These are phyloP conservation scores for Ailurus styani DNA, from an alignment of 2,113 vertebrate genomes.

Conservation along the genomic window DNA sequence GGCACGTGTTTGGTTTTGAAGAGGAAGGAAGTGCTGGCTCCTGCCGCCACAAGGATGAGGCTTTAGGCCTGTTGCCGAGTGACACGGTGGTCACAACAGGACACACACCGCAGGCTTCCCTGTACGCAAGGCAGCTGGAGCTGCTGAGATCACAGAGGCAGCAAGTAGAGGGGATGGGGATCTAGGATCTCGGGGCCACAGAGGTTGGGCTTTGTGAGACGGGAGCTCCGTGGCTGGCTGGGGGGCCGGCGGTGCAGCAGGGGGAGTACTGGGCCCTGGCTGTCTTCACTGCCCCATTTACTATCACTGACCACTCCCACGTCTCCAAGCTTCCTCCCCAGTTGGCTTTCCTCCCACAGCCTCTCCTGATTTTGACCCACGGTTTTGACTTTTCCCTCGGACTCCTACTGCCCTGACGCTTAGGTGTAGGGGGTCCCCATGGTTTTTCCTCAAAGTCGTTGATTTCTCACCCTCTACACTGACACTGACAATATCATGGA, in stretches of 20 bases:
- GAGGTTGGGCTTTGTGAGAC: neutral
- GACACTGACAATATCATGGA: neutral
- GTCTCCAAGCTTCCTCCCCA: neutral
- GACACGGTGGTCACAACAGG: neutral
- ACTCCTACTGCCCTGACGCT: neutral
- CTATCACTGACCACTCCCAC: neutral
- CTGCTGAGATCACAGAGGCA: neutral
- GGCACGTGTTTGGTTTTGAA: accelerated
- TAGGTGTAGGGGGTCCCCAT: neutral
- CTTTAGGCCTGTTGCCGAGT: neutral
- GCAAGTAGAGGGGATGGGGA: neutral
- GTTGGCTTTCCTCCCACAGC: neutral
- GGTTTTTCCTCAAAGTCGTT: neutral
- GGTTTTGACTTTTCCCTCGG: neutral
- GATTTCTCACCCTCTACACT: neutral
- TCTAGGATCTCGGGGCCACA: neutral
- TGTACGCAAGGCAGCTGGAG: neutral
- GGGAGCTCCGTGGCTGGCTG: too few species aligned
- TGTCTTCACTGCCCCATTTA: neutral
- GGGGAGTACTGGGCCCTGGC: too few species aligned
- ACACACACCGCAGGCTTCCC: accelerated
- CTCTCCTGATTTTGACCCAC: neutral
- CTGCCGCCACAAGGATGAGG: accelerated
- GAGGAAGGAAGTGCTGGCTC: neutral
- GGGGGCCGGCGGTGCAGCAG: too few species aligned